A percentile compares a stretch with the other conserved stretches of the same genome.
Evolutionary conservation across 1,140 invertebrate genomes (phyloP).

Genomic region (Procambarus virginalis): DNA sequence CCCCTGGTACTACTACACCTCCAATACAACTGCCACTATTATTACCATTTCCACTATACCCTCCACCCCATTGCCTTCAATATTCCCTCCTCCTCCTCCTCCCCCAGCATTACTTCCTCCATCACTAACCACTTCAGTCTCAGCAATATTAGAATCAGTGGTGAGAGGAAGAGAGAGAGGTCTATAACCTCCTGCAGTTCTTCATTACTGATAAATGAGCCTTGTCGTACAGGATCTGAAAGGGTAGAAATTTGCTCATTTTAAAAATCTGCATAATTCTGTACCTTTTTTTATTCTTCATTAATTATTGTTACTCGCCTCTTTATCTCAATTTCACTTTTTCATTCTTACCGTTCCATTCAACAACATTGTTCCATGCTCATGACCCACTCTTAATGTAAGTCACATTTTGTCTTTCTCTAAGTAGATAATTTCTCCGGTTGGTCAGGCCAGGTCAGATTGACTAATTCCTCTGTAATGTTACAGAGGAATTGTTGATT

Average conservation of each 20-base stretch:
- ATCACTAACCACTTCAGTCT: neutral
- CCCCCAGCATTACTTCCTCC: conserved; percentile 1
- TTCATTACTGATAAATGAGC: conserved; percentile 52
- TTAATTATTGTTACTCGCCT: too few relatives aligned
- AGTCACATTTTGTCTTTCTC: too few relatives aligned
- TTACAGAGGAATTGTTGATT: too few relatives aligned
- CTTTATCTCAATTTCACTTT: neutral
- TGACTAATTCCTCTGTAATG: too few relatives aligned
- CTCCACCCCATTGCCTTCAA: neutral
- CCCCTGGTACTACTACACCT: neutral
- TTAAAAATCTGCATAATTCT: neutral
- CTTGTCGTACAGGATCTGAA: conserved; percentile 44
- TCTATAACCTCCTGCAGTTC: conserved; percentile 60
- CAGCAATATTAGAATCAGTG: neutral
- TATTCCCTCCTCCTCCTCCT: conserved; percentile 3
- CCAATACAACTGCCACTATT: neutral
- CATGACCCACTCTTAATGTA: too few relatives aligned
- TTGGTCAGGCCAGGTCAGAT: too few relatives aligned
- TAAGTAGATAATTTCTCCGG: too few relatives aligned
- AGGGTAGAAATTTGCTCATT: neutral
- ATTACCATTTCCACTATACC: neutral
- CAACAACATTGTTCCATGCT: neutral
- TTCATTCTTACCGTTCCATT: neutral
- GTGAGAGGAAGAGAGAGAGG: conserved; percentile 48
- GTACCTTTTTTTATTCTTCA: neutral